Percentiles rank a stretch among this genome's conserved stretches.
These are phyloP conservation scores for Gymnocheta viridis DNA, from an alignment of 2,888 invertebrate species.

Conservation along the genomic window DNA sequence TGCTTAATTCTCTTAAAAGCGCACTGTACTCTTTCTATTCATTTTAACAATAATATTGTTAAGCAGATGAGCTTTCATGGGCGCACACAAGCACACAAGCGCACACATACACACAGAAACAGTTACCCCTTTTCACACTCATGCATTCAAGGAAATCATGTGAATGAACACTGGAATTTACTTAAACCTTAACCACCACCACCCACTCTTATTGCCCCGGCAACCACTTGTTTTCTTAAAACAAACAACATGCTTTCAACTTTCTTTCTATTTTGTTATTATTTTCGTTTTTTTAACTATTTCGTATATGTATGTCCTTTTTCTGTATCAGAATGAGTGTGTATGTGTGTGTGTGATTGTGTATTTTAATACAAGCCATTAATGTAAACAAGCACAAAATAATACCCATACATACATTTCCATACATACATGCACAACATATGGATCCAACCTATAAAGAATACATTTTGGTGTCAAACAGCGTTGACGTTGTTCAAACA, in stretches of 20 bases:
- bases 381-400: slow-evolving; percentile 27
- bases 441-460: neutral
- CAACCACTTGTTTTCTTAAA: slow-evolving; percentile 81
- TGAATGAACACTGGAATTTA: slow-evolving; percentile 58
- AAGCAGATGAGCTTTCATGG: neutral
- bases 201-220: slow-evolving; percentile 75
- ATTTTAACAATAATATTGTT: neutral
- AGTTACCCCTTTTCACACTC: slow-evolving; percentile 43
- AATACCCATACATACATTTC: neutral
- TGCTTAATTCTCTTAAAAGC: slow-evolving; percentile 15
- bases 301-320: slow-evolving; percentile 48
- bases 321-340: neutral
- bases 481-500: slow-evolving; percentile 65
- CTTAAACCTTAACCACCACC: slow-evolving; percentile 24
- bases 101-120: neutral
- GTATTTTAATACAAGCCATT: slow-evolving; percentile 29
- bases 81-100: neutral
- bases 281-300: slow-evolving; percentile 16
- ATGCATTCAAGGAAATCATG: slow-evolving; percentile 40
- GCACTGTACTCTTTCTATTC: neutral
- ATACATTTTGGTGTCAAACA: slow-evolving; percentile 63
- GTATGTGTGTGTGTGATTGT: neutral
- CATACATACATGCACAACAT: neutral
- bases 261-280: slow-evolving; percentile 51
- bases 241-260: slow-evolving; percentile 75